phyloP scores from a whole-genome alignment of 1,140 invertebrate species.

The Melitaea cinxia region DNA sequence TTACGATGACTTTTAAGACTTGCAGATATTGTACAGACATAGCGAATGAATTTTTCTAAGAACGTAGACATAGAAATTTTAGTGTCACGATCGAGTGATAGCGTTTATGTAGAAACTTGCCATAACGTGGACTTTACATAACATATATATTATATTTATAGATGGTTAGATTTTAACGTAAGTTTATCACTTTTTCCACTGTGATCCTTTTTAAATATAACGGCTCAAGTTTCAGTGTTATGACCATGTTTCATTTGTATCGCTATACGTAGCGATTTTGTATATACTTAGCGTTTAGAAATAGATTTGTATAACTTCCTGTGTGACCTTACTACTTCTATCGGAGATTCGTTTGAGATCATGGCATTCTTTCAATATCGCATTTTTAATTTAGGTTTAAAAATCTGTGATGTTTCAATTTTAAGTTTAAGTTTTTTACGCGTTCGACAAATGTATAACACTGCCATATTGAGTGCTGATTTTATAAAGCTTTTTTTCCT shows the following conservation, averaged over 20 bases:
- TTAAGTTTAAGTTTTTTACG: constrained; percentile 56
- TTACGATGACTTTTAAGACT: constrained; percentile 32
- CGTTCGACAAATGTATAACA: constrained; percentile 41
- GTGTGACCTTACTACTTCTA: constrained; percentile 75
- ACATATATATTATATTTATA: constrained; percentile 72
- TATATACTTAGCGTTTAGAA: constrained; percentile 72
- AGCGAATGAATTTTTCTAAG: constrained; percentile 75
- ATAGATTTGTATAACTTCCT: constrained; percentile 68
- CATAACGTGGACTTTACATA: constrained; percentile 73
- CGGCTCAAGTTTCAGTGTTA: constrained; percentile 73
- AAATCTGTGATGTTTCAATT: constrained; percentile 76
- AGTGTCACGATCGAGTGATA: constrained; percentile 68
- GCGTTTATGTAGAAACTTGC: constrained; percentile 75
- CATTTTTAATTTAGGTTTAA: constrained; percentile 63
- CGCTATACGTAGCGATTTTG: constrained; percentile 52
- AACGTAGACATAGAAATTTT: constrained; percentile 64
- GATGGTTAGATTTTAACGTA: constrained; percentile 66
- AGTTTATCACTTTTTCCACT: constrained; percentile 80
- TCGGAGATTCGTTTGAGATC: constrained; percentile 45
- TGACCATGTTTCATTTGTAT: constrained; percentile 62
- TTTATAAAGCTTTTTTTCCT: constrained; percentile 22
- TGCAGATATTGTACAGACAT: constrained; percentile 65
- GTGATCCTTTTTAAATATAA: constrained; percentile 80
- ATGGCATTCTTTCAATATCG: constrained; percentile 64
- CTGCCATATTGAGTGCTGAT: constrained; percentile 38